A percentile compares a stretch with the other conserved stretches of the same genome.
Conservation (phyloP, 2,888 invertebrate species). For the Pseudococcus longispinus region DNA sequence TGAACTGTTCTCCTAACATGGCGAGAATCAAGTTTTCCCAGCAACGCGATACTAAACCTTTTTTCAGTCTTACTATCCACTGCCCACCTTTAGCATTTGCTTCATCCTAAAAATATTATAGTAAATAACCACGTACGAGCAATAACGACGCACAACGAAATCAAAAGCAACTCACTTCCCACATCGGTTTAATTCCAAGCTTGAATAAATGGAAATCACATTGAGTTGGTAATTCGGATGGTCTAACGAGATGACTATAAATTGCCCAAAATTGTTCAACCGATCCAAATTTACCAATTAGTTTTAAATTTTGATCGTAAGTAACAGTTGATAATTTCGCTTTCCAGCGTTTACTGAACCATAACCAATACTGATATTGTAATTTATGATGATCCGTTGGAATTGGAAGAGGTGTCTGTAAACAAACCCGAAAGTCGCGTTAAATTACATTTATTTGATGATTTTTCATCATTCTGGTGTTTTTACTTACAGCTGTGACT, state of each 20-base stretch:
- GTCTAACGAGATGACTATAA: conserved; percentile 89
- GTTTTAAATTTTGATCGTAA: conserved; percentile 82
- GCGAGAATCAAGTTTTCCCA: conserved; percentile 99
- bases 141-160: neutral
- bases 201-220: conserved; percentile 97
- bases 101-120: conserved; percentile 68
- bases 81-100: conserved; percentile 97
- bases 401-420: conserved; percentile 73
- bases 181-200: conserved; percentile 98
- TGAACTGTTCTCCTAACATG: conserved; percentile 98
- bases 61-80: conserved; percentile 95
- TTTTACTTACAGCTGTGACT: conserved; percentile 46
- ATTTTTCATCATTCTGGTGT: neutral
- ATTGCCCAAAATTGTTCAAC: conserved; percentile 99
- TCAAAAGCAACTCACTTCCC: conserved; percentile 74
- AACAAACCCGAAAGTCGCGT: conserved; percentile 45
- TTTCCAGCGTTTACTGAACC: conserved; percentile 76
- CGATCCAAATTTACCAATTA: conserved; percentile 85
- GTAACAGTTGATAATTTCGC: conserved; percentile 69
- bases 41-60: conserved; percentile 92
- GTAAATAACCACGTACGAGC: neutral
- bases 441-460: neutral
- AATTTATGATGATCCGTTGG: conserved; percentile 88
- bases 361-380: conserved; percentile 92
- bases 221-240: conserved; percentile 87